Conservation (phyloP, 2,888 invertebrate genomes). For the Cremastobaeus sp. region DNA sequence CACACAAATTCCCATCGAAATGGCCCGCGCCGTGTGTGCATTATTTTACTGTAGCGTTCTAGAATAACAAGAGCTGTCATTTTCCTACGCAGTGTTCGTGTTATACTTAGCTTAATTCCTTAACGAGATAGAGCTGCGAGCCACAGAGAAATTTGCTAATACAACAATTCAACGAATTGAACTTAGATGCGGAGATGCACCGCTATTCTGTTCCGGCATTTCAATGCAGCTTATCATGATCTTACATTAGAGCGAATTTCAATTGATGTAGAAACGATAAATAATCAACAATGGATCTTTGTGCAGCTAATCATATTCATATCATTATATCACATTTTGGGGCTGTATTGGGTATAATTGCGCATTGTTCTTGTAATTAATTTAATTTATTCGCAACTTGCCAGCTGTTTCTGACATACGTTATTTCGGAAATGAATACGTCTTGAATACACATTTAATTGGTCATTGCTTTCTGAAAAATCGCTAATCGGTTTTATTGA, state of each 20-base stretch:
- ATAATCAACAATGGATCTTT: conserved; percentile 9
- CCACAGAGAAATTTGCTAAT: conserved; percentile 34
- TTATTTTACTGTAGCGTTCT: conserved; percentile 26
- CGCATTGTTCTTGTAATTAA: no score
- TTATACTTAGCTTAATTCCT: conserved; percentile 28
- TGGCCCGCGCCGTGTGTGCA: conserved; percentile 20
- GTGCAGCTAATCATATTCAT: no score
- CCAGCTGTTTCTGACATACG: no score
- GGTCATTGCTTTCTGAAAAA: no score
- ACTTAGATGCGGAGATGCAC: conserved; percentile 20
- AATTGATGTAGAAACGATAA: conserved; percentile 11
- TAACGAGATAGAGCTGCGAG: conserved; percentile 1
- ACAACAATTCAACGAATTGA: conserved; percentile 28
- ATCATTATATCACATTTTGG: no score
- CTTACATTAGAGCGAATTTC: conserved; percentile 8
- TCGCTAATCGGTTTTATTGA: no score
- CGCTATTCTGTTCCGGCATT: conserved; percentile 13
- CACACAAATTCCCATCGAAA: conserved; percentile 20
- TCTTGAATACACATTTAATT: no score
- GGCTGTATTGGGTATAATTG: no score
- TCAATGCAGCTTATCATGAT: conserved; percentile 33
- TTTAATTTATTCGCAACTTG: no score
- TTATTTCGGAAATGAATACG: no score
- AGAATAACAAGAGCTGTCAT: conserved; percentile 32
- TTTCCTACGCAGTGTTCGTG: conserved; percentile 8